Conservation (phyloP, 2,888 invertebrate species). For the Ctena decussata region DNA sequence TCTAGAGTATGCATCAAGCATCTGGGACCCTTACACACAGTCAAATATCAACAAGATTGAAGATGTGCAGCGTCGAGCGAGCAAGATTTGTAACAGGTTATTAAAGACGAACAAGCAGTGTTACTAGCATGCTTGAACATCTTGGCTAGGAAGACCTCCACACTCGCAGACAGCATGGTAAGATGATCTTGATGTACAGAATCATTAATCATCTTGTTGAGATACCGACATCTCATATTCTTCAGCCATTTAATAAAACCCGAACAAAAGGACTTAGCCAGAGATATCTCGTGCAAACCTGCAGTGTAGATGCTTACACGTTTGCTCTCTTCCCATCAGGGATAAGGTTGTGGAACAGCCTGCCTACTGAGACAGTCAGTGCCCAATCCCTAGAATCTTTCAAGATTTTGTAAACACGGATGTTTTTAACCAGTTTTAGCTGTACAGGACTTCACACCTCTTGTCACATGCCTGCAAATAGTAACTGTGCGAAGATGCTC, state of each 20-base stretch:
- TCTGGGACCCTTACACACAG: constrained; percentile 18
- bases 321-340: not conserved
- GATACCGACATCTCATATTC: too few species aligned
- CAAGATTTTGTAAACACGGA: too few species aligned
- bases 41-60: constrained; percentile 25
- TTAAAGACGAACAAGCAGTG: too few species aligned
- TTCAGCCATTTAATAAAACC: too few species aligned
- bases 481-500: not conserved
- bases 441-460: not conserved
- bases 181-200: too few species aligned
- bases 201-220: too few species aligned
- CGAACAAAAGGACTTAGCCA: not conserved
- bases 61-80: too few species aligned
- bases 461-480: not conserved
- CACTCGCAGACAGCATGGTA: too few species aligned
- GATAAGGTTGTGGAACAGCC: not conserved
- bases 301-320: not conserved
- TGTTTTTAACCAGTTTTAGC: not conserved
- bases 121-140: too few species aligned
- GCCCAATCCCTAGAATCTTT: not conserved
- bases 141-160: not conserved
- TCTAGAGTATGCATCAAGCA: not conserved
- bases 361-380: not conserved
- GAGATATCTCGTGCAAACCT: not conserved
- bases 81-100: too few species aligned